A percentile compares a stretch with the other conserved stretches of the same genome.
These are phyloP conservation scores for Tadarida brasiliensis DNA, from an alignment of 2,797 vertebrate species.

Conservation along the genomic window DNA sequence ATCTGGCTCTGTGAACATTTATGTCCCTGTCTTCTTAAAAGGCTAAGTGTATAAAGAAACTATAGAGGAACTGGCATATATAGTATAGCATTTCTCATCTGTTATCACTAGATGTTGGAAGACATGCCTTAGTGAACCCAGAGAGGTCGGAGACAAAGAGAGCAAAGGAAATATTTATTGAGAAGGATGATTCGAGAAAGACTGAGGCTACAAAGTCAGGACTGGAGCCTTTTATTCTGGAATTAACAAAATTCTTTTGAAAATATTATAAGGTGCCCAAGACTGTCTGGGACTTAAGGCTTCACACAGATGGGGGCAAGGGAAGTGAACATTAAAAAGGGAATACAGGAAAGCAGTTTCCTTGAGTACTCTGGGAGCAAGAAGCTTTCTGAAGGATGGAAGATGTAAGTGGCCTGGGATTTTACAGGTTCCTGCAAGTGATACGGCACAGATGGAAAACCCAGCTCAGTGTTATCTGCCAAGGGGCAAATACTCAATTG, in stretches of 20 bases:
- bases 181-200: not conserved
- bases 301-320: not conserved
- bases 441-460: not conserved
- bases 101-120: slow-evolving; percentile 24
- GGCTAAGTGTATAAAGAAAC: not conserved
- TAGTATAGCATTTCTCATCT: not conserved
- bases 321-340: not conserved
- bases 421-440: not conserved
- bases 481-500: not conserved
- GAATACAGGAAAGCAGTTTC: not conserved
- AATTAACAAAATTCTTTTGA: slow-evolving; percentile 19
- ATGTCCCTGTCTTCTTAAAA: not conserved
- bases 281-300: not conserved
- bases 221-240: not conserved
- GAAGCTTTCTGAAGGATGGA: not conserved
- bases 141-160: not conserved
- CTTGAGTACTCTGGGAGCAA: not conserved
- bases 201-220: not conserved
- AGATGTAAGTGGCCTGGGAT: not conserved
- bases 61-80: not conserved
- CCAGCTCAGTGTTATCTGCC: not conserved
- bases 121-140: not conserved
- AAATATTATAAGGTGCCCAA: not conserved
- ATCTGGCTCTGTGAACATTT: not conserved
- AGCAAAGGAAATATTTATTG: not conserved